Evolutionary conservation across 2,113 vertebrate species (phyloP), one percentile per base, ranked within the genome.

Genomic region (Numenius arquata): DNA sequence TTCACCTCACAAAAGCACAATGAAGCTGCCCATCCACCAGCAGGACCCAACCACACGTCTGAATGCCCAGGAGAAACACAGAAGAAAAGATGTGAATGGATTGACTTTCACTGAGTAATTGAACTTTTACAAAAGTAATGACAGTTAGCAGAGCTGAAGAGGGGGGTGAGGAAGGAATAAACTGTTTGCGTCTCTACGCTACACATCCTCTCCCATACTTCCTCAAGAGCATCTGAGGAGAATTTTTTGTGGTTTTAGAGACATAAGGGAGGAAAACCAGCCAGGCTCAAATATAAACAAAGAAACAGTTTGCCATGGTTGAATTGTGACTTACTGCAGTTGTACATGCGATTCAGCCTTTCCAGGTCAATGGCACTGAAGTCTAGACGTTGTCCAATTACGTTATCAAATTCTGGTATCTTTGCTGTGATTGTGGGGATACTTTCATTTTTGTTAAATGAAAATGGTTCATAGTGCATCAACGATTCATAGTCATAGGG

Each of bases 401-500:
- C 89, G 48, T 98, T 50, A 88, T 98, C 89, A 96, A 99, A 99
- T 6, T 95, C 98, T 26, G 98, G 98, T 90, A 99, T 99, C 95
- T 99, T 99, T 19, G 99, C 95, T 9, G 99, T 99, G 95, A 99
- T 98, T 32, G 99, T 99, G 20, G 99, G 99, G 34, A 97, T 30
- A n/a, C 67, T 97, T 5, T 36, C 68, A 20, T 99, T 98, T 97
- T 98, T 99, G 95, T 99, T 99, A 95, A 99, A 99, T 34, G 99
- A 99, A 73, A 98, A 95, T 3, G 99, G 99, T 6, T 63, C 71
- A 27, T 99, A 99, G 88, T 99, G 99, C 99, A 99, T 99, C 90
- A 99, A 0, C 11, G 99, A 99, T 89, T 99, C 99, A 0, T 99
- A 99, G 96, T 99, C 99, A 20, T 99, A 99, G 2, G 99, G 97